phyloP scores from a whole-genome alignment of 92 coral and sea anemone species.

The Epizoanthus stellaris region DNA sequence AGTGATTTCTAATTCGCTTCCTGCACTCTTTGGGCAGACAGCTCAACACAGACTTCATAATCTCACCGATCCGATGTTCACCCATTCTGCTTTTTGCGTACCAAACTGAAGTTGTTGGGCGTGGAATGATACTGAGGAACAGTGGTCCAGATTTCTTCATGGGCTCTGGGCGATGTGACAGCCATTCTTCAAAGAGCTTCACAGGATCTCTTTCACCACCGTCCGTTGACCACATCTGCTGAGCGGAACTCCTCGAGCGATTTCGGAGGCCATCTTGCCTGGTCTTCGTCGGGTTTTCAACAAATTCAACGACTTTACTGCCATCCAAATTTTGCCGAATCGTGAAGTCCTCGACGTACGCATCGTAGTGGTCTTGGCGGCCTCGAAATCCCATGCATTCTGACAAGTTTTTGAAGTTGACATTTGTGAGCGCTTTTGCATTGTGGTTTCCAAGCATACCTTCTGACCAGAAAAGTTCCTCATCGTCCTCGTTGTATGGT shows the following conservation, averaged over 20 bases:
- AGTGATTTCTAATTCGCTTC: conserved; percentile 31
- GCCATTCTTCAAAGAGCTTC: conserved; percentile 49
- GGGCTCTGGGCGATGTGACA: conserved; percentile 30
- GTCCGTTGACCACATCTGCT: conserved; percentile 58
- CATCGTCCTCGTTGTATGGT: conserved; percentile 33
- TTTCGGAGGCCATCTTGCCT: conserved; percentile 54
- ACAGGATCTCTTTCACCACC: conserved; percentile 65
- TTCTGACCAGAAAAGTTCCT: conserved; percentile 44
- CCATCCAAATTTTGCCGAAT: conserved; percentile 36
- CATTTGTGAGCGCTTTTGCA: conserved; percentile 27
- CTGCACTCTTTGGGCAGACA: conserved; percentile 31
- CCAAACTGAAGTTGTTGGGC: conserved; percentile 31
- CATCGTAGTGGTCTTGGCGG: conserved; percentile 62
- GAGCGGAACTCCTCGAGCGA: conserved; percentile 37
- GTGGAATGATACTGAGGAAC: conserved; percentile 33
- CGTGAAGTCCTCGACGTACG: conserved; percentile 50
- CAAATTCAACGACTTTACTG: conserved; percentile 27
- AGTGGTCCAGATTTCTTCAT: conserved; percentile 51
- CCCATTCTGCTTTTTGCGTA: conserved; percentile 52
- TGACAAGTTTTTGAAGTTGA: conserved; percentile 30
- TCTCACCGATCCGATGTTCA: conserved; percentile 50
- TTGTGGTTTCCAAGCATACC: conserved; percentile 49
- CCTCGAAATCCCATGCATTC: conserved; percentile 56
- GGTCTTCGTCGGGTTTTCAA: conserved; percentile 45
- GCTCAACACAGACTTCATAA: conserved; percentile 55